Conservation (phyloP, 2,888 invertebrate genomes). For the Myathropa florea region DNA sequence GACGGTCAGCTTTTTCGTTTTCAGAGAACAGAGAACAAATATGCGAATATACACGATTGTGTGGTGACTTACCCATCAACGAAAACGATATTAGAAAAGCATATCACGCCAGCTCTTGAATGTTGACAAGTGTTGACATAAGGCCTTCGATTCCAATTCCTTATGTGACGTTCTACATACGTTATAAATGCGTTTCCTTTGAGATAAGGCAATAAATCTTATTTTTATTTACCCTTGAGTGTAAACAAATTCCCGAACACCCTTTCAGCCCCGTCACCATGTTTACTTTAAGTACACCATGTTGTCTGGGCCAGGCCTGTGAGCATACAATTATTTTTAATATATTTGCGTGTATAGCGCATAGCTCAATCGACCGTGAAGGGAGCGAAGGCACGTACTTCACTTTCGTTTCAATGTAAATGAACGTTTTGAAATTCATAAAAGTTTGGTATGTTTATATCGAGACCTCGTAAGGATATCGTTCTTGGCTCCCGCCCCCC, state of each 20-base stretch:
- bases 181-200: constrained; percentile 3
- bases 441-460: constrained; percentile 37
- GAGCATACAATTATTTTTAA: too few species aligned
- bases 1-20: not conserved
- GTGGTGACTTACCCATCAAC: too few species aligned
- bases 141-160: constrained; percentile 7
- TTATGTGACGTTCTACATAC: constrained; percentile 8
- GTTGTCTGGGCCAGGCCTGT: too few species aligned
- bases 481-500: not conserved
- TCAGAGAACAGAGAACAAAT: not conserved
- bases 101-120: too few species aligned
- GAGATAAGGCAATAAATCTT: constrained; percentile 30
- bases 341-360: not conserved
- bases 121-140: not conserved
- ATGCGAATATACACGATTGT: too few species aligned
- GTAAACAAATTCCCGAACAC: constrained; percentile 9
- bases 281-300: too few species aligned
- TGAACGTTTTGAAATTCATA: constrained; percentile 31
- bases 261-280: not conserved
- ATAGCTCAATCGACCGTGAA: constrained; percentile 4
- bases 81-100: too few species aligned
- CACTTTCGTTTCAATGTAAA: constrained; percentile 30
- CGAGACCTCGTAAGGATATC: constrained; percentile 13
- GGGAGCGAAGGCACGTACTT: constrained; percentile 38
- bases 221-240: constrained; percentile 21